phyloP scores from a whole-genome alignment of 1,140 invertebrate genomes.

The Globodera ellingtonae region DNA sequence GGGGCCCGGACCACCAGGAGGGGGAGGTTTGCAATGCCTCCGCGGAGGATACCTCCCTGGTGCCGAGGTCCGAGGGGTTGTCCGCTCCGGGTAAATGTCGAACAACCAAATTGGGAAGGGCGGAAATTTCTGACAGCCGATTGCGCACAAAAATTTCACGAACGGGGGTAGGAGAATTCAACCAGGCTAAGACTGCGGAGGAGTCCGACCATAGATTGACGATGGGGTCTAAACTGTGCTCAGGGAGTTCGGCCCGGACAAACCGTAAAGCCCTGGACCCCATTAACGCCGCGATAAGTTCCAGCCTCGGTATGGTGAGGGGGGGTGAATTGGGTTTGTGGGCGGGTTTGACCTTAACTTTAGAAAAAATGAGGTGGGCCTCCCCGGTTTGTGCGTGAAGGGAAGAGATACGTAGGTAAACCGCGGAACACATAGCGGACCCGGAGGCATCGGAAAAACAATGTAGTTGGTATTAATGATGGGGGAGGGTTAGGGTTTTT shows the following conservation, averaged over 20 bases:
- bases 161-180: neutral
- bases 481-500: neutral
- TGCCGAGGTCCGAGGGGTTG: neutral
- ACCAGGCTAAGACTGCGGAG: neutral
- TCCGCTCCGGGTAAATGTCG: neutral
- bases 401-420: too few relatives aligned
- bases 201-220: neutral
- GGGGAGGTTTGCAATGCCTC: neutral
- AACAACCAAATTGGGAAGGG: neutral
- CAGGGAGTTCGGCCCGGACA: neutral
- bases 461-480: neutral
- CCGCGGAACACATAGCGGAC: neutral
- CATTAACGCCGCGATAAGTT: neutral
- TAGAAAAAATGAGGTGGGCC: neutral
- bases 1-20: neutral
- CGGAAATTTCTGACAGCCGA: neutral
- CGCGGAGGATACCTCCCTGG: neutral
- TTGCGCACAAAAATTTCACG: neutral
- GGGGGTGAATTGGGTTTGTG: neutral
- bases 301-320: neutral
- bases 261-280: neutral
- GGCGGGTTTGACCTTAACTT: neutral
- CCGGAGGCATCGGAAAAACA: constrained; percentile 1
- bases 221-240: neutral
- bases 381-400: too few relatives aligned